Percentiles rank a stretch among this genome's conserved stretches.
These are phyloP conservation scores for Endotricha flammealis DNA, from an alignment of 2,888 invertebrate species.

Conservation along the genomic window DNA sequence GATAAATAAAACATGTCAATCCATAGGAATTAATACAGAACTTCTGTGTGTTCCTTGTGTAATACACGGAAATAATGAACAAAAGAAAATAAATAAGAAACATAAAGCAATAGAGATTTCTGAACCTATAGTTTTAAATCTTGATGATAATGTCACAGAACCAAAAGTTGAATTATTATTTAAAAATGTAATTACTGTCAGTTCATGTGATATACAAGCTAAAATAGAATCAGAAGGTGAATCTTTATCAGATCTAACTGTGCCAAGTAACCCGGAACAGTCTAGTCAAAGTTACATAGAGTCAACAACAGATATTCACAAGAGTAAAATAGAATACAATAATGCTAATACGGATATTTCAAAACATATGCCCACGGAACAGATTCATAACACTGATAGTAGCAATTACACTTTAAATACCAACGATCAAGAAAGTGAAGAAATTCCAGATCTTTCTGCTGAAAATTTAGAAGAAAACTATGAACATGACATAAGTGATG, in stretches of 20 bases:
- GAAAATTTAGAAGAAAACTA: constrained; percentile 51
- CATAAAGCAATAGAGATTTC: constrained; percentile 18
- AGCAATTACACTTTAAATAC: constrained; percentile 4
- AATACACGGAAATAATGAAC: constrained; percentile 48
- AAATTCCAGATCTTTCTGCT: constrained; percentile 33
- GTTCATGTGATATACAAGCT: constrained; percentile 36
- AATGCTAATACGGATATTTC: not conserved
- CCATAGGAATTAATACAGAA: constrained; percentile 60
- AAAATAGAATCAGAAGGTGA: constrained; percentile 25
- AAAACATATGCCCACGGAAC: not conserved
- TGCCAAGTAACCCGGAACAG: constrained; percentile 28
- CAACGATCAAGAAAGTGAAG: constrained; percentile 28
- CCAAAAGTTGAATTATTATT: constrained; percentile 54
- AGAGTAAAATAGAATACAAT: constrained; percentile 11
- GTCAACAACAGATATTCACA: constrained; percentile 18
- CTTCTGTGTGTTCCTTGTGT: constrained; percentile 60
- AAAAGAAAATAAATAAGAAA: constrained; percentile 31
- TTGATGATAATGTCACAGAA: constrained; percentile 21
- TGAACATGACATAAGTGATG: too few relatives aligned
- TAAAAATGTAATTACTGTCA: constrained; percentile 55
- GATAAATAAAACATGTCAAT: constrained; percentile 38
- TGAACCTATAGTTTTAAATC: constrained; percentile 18
- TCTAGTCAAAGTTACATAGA: constrained; percentile 23
- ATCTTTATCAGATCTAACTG: constrained; percentile 9
- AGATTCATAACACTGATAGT: not conserved